Percentiles rank a stretch among this genome's conserved stretches.
Evolutionary conservation across 2,797 vertebrate genomes (phyloP).

Genomic region (Gorsachius magnificus): DNA sequence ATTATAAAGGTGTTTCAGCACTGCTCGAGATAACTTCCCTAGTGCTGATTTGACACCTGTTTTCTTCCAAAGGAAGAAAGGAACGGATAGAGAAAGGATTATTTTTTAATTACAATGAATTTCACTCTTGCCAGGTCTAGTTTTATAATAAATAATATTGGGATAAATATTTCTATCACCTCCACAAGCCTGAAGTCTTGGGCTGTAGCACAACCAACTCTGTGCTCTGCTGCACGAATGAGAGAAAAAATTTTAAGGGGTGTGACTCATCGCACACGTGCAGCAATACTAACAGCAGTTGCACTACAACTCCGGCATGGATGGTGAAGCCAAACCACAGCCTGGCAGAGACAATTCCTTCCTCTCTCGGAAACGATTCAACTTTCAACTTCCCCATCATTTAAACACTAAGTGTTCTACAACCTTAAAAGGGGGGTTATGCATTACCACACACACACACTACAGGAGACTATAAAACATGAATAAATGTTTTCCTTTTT

Average conservation of each 20-base stretch:
- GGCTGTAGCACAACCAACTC: background rate
- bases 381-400: background rate
- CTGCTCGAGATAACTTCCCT: background rate
- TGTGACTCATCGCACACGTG: background rate
- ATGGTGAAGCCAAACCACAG: background rate
- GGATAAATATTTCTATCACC: background rate
- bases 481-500: background rate
- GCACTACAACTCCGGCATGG: fast-evolving
- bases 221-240: background rate
- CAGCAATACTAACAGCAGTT: background rate
- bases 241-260: background rate
- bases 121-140: background rate
- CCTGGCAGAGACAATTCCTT: background rate
- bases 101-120: conserved; percentile 29
- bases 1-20: conserved; percentile 18
- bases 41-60: background rate
- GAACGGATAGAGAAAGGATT: background rate
- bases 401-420: background rate
- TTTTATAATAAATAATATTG: background rate
- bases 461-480: background rate
- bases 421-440: background rate
- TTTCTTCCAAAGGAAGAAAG: conserved; percentile 8
- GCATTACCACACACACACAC: background rate
- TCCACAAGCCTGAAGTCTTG: background rate
- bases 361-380: background rate